Percentiles rank a stretch among this genome's conserved stretches.
Conservation (phyloP, 2,113 vertebrate species). For the Micromys minutus region DNA sequence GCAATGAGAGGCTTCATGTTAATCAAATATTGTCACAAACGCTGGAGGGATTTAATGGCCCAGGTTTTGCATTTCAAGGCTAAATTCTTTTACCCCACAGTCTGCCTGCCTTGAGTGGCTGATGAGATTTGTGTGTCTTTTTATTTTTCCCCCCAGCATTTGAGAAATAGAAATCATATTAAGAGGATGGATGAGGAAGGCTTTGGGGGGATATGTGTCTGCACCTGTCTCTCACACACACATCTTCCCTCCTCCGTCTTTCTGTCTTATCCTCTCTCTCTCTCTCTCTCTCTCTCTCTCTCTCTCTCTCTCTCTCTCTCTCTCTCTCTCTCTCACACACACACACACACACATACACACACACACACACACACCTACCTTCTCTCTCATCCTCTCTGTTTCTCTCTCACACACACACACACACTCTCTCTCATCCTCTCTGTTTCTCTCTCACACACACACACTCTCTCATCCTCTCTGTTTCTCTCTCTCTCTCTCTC, state of each 20-base stretch:
- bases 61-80: not conserved
- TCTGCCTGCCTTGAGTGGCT: not conserved
- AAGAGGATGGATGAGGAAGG: not conserved
- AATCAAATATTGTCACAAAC: not conserved
- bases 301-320: too few species aligned
- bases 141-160: not conserved
- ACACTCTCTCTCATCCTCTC: too few species aligned
- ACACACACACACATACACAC: too few species aligned
- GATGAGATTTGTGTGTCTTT: not conserved
- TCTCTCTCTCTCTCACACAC: too few species aligned
- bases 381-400: not conserved
- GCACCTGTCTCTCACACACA: not conserved
- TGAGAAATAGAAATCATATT: not conserved
- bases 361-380: too few species aligned
- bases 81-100: not conserved
- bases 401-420: too few species aligned
- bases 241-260: not conserved
- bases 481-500: too few species aligned
- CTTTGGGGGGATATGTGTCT: not conserved
- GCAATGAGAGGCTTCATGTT: not conserved
- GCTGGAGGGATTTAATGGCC: not conserved
- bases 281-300: too few species aligned
- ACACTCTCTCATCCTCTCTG: too few species aligned
- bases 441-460: too few species aligned
- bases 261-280: not conserved